Base-by-base conservation (phyloP, 2,797 vertebrate species). In the Bucorvus abyssinicus region DNA sequence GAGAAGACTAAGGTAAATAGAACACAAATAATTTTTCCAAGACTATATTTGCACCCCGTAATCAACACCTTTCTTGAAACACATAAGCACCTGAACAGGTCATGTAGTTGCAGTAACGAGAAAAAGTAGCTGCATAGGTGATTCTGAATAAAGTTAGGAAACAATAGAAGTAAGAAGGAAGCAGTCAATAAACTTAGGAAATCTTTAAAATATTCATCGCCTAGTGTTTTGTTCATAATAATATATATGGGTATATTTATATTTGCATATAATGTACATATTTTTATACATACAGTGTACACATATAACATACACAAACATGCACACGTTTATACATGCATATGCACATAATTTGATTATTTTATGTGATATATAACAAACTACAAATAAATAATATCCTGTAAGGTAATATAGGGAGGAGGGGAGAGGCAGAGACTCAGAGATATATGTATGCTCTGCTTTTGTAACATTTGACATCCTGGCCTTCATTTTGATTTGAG, bases 331-430 rank as follows among this genome's bases (percentile, higher is more conserved):
- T 57, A 44, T 56, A 53, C 2, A 56, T 12, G 12, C 13, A 76
- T 2, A 14, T 26, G 27, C 10, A 5, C 12, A 18, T 38, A 40
- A 50, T 49, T 36, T 49, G 2, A 53, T 69, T 85, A 26, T 73
- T 29, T 76, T 80, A 10, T 10, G 21, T 38, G 4, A 38, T 44
- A n/a, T 9, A 40, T 59, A 52, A 55, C 7, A 83, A 64, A 26
- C 4, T 5, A 70, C 23, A 73, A 80, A 77, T 8, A 87, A 76
- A 61, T 53, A 49, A 42, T n/a, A 23, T 13, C 1, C 19, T 36
- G 23, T 26, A 34, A 63, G 7, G 3, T 29, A 65, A 40, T 36
- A 42, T 7, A 13, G 0, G 0, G 6, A 32, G 24, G 15, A 12
- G 4, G 1, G 3, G 12, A 19, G 6, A 30, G 11, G 29, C 5